A percentile compares a stretch with the other conserved stretches of the same genome.
Conservation (phyloP, 2,888 invertebrate species). For the Pycnomerus fuliginosus region DNA sequence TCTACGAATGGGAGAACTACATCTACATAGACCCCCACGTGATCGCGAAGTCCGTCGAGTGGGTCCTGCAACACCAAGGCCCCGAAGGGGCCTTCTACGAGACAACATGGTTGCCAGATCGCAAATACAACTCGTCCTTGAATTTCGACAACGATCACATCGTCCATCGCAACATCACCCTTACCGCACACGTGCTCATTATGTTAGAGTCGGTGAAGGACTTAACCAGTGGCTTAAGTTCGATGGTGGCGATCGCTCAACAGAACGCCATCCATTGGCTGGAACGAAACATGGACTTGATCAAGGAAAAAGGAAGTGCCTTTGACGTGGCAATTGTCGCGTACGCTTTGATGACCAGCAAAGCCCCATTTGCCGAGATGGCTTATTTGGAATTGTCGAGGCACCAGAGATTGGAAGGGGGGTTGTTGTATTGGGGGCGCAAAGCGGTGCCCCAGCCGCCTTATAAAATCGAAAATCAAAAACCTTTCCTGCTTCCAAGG, state of each 20-base stretch:
- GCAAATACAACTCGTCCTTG: constrained; percentile 80
- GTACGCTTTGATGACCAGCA: constrained; percentile 80
- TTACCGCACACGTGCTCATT: constrained; percentile 92
- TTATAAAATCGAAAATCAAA: constrained; percentile 85
- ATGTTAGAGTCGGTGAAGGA: constrained; percentile 83
- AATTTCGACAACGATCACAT: constrained; percentile 57
- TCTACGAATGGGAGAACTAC: constrained; percentile 96
- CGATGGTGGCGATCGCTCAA: constrained; percentile 74
- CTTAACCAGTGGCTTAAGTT: constrained; percentile 68
- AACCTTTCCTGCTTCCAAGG: constrained; percentile 85
- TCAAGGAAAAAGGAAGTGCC: constrained; percentile 70
- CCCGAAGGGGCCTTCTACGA: constrained; percentile 88
- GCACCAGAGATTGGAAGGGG: constrained; percentile 71
- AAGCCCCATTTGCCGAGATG: constrained; percentile 82
- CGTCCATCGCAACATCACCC: constrained; percentile 75
- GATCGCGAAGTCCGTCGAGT: constrained; percentile 80
- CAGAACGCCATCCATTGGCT: constrained; percentile 76
- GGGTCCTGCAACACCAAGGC: constrained; percentile 84
- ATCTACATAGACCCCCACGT: constrained; percentile 90
- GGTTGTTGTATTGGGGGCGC: constrained; percentile 83
- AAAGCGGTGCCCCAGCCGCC: constrained; percentile 78
- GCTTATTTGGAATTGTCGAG: constrained; percentile 73
- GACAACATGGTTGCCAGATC: constrained; percentile 80
- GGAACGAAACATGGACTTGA: constrained; percentile 75
- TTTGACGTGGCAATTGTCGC: constrained; percentile 88